Conservation (phyloP, 2,888 invertebrate species). For the Dysmachus trigonus region DNA sequence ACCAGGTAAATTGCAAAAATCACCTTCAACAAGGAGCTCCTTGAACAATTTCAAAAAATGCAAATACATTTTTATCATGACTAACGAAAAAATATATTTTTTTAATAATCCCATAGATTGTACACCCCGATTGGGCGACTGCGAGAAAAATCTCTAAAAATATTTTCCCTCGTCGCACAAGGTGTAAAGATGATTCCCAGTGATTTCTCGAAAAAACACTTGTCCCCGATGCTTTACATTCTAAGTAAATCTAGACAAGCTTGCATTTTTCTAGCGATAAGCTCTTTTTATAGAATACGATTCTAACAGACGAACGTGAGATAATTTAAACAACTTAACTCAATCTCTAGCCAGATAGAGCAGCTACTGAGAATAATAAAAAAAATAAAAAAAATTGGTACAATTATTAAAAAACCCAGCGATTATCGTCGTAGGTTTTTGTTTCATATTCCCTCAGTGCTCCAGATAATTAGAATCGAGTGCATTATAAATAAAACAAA, state of each 20-base stretch:
- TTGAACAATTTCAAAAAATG: not conserved
- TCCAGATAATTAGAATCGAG: not conserved
- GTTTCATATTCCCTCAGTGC: not conserved
- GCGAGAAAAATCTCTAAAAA: not conserved
- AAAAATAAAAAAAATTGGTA: not conserved
- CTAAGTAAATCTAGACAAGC: not conserved
- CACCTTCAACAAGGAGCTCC: slow-evolving; percentile 21
- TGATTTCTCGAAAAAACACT: not conserved
- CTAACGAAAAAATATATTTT: not conserved
- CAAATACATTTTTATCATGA: not conserved
- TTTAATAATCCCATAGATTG: not conserved
- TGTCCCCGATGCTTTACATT: not conserved
- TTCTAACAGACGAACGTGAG: not conserved
- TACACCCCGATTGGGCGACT: not conserved
- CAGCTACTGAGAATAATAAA: not conserved
- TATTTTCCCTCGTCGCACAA: not conserved
- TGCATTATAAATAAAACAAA: not conserved
- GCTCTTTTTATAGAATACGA: not conserved
- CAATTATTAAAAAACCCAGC: not conserved
- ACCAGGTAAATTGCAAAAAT: not conserved
- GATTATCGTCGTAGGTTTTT: not conserved
- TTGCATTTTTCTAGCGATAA: not conserved
- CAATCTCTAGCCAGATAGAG: not conserved
- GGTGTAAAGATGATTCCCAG: not conserved
- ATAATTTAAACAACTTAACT: not conserved